Base-by-base conservation (phyloP, 1,140 invertebrate species). In the Drosophila navojoa region DNA sequence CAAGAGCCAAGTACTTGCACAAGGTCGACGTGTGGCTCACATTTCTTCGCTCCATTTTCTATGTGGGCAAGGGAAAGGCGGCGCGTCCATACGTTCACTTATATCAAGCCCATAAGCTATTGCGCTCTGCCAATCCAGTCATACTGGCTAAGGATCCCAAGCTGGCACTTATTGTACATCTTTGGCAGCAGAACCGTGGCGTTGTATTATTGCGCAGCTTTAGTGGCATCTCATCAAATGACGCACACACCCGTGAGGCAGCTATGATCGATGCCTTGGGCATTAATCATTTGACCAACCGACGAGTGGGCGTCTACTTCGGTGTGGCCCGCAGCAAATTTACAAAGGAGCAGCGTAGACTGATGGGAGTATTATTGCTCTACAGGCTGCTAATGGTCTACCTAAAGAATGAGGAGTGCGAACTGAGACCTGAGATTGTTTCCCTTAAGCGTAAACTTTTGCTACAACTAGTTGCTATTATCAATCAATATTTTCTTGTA, bases 211-310 rank as follows among this genome's bases (percentile, higher is more conserved):
- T 99, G 0, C 96, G 98, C 71, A 93, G 97, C 32, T 99, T 98
- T 92, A 96, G 97, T 73, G 97, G 97, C 92, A 95, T 96, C 2
- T 96, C 97, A 52, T 95, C 97, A 0, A 96, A 95, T 1, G 98
- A 99, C 92, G 98, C 98, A 2, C 97, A 96, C 81, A 98, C 97
- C 0, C 93, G 98, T 72, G 98, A 99, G 93, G 98, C 97, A 4
- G 94, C 96, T 6, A 99, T 99, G 94, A 98, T 99, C 19, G 96
- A 97, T 79, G 96, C 97, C 0, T 90, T 99, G 38, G 95, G 97
- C 84, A 73, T 97, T n/a, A 91, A 94, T 7, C 95, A 96, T 90
- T 93, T 99, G 62, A 96, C 95, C 22, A 99, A 99, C 93, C 92
- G 95, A 16, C 96, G 96, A 80, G 79, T 90, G 35, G 98, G 98